A percentile compares a stretch with the other conserved stretches of the same genome.
Conservation (phyloP, 2,113 vertebrate genomes). For the Ailuropoda melanoleuca region DNA sequence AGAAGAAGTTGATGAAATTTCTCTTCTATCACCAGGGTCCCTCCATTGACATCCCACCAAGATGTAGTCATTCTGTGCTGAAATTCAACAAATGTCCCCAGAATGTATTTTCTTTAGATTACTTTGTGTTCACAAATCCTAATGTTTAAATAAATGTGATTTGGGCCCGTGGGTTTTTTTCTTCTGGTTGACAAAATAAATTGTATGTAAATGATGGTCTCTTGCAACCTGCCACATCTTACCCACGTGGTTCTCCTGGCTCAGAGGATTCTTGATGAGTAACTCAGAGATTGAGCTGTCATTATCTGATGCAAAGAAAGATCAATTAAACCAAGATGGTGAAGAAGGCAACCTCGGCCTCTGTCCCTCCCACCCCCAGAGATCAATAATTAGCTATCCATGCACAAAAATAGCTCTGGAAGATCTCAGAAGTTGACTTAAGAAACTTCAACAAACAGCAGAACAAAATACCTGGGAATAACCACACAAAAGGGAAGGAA, state of each 20-base stretch:
- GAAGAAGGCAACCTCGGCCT: background rate
- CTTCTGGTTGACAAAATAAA: background rate
- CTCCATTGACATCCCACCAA: background rate
- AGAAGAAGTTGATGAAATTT: background rate
- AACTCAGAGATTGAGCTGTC: background rate
- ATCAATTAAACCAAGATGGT: background rate
- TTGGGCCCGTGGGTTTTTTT: background rate
- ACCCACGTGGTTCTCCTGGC: background rate
- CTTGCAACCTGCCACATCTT: background rate
- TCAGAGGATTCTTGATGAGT: background rate
- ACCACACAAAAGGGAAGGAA: background rate
- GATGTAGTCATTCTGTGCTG: background rate
- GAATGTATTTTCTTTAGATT: background rate
- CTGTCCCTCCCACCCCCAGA: background rate
- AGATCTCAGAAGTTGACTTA: background rate
- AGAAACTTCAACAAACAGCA: background rate
- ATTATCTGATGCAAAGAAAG: background rate
- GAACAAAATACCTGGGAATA: background rate
- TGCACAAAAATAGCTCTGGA: background rate
- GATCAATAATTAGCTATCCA: background rate
- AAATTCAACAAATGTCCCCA: background rate
- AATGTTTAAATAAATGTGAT: background rate
- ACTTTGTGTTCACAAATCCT: background rate
- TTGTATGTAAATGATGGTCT: background rate
- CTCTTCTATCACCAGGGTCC: background rate